phyloP scores from a whole-genome alignment of 1,140 invertebrate species.

The Maniola jurtina region DNA sequence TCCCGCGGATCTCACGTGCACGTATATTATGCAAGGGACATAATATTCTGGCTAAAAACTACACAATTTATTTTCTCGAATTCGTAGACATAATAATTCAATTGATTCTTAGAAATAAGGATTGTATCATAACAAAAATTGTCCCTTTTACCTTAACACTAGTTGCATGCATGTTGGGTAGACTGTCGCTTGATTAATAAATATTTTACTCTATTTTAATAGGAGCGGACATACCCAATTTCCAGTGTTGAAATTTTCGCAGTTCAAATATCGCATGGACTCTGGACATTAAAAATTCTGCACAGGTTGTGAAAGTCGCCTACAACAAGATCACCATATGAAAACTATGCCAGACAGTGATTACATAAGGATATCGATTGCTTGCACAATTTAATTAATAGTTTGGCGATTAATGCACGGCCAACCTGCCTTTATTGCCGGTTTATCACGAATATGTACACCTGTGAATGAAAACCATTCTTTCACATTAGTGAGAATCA shows the following conservation, averaged over 20 bases:
- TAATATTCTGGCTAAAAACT: no score
- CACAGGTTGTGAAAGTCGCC: conserved; percentile 30
- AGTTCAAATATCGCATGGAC: conserved; percentile 19
- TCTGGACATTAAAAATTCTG: conserved; percentile 17
- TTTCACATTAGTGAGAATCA: background rate
- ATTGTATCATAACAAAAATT: no score
- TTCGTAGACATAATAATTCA: no score
- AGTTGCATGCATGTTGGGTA: no score
- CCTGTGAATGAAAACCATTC: conserved; percentile 7
- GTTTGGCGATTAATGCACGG: conserved; percentile 20
- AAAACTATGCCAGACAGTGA: conserved; percentile 24
- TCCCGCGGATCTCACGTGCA: no score
- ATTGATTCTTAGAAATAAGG: no score
- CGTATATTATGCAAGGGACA: no score
- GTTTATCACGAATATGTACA: background rate
- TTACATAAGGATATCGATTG: conserved; percentile 25
- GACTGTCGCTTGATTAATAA: no score
- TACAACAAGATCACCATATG: conserved; percentile 32
- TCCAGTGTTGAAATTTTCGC: background rate
- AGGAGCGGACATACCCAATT: background rate
- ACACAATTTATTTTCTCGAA: no score
- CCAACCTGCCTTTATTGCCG: conserved; percentile 11
- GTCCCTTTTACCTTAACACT: no score
- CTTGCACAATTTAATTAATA: conserved; percentile 34
- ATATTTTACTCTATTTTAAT: background rate